phyloP scores from a whole-genome alignment of 2,113 vertebrate species.

The Gobiocypris rarus region DNA sequence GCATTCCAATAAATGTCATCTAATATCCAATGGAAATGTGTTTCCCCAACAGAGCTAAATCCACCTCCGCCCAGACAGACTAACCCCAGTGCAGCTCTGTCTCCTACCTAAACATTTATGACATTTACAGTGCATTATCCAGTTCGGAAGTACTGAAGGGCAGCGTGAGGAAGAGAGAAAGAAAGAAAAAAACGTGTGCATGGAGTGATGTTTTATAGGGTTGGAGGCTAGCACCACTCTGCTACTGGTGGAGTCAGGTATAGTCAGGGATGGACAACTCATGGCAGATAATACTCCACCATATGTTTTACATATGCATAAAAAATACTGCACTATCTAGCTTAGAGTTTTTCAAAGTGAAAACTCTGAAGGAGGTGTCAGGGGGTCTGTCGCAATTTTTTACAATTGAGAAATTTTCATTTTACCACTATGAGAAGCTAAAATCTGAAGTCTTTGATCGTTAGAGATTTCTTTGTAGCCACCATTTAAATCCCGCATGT shows the following conservation, averaged over 20 bases:
- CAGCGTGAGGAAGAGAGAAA: conserved; percentile 13
- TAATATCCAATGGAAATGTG: conserved; percentile 49
- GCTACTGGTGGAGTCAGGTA: background rate
- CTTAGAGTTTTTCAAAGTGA: background rate
- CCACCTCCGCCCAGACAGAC: background rate
- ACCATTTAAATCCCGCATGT: too few species aligned
- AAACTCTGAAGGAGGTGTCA: background rate
- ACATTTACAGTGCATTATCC: conserved; percentile 57
- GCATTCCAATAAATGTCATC: conserved; percentile 58
- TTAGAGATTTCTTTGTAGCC: too few species aligned
- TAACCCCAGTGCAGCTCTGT: conserved; percentile 18
- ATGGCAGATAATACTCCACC: background rate
- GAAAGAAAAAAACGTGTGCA: background rate
- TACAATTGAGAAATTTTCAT: background rate
- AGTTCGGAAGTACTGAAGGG: background rate
- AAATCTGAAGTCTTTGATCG: too few species aligned
- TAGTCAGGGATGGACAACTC: background rate
- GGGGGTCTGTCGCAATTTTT: background rate
- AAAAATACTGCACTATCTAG: background rate
- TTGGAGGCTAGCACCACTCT: conserved; percentile 19
- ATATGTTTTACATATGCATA: background rate
- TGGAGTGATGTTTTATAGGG: background rate
- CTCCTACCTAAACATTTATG: conserved; percentile 51
- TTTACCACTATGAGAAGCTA: background rate
- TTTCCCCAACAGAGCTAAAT: conserved; percentile 34